Conservation (phyloP, 2,113 vertebrate genomes). For the Pterocles burchelli region DNA sequence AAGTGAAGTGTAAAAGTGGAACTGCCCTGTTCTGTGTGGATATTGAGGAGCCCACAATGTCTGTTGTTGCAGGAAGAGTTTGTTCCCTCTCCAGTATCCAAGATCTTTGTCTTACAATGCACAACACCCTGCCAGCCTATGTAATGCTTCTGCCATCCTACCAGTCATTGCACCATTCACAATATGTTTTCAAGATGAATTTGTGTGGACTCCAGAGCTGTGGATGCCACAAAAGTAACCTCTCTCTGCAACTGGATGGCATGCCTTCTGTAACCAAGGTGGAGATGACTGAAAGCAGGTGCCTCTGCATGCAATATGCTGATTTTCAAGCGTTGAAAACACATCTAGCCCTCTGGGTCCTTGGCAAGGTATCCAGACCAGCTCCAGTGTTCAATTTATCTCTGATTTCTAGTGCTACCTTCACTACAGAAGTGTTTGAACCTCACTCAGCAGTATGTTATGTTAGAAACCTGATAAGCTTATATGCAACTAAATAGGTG, state of each 20-base stretch:
- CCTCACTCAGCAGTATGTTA: background rate
- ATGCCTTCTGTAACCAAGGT: background rate
- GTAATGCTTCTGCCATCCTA: background rate
- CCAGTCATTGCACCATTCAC: background rate
- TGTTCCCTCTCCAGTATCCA: background rate
- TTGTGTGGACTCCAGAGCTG: background rate
- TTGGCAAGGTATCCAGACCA: background rate
- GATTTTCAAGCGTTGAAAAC: background rate
- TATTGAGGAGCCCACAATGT: background rate
- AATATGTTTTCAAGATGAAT: background rate
- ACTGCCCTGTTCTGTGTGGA: background rate
- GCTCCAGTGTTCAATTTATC: background rate
- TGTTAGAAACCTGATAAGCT: background rate
- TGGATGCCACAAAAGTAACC: background rate
- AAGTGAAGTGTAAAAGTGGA: background rate
- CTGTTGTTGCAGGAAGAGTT: background rate
- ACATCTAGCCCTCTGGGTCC: background rate
- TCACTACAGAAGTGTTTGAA: background rate
- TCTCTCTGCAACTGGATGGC: background rate
- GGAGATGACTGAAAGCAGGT: constrained; percentile 6
- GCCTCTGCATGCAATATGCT: background rate
- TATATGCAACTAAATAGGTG: background rate
- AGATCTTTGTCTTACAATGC: background rate
- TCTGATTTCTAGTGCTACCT: background rate
- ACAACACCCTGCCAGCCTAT: background rate